Base-by-base conservation (phyloP, 2,113 vertebrate species). In the Thamnophis sirtalis region DNA sequence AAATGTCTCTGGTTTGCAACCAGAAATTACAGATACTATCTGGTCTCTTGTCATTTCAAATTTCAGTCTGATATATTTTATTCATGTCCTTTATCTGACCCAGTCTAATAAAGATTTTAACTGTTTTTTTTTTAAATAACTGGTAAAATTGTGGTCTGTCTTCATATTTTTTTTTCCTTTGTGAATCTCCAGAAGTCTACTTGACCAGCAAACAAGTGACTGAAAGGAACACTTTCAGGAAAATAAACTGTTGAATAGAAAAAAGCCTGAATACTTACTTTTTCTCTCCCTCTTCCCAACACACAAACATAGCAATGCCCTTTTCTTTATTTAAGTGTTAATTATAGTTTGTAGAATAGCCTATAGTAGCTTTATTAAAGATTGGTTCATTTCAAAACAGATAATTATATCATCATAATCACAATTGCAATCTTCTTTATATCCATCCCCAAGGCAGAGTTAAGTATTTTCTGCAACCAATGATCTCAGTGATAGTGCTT, bases 401-500 rank as follows among this genome's bases (percentile, higher is more conserved):
- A 38, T 73, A 17, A 28, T 55, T 80, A 50, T 92, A 38, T 53
- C 13, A 38, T 63, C 13, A 84, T 88, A 28, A 51, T 4, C 33
- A 84, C 17, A 43, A 22, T 53, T 85, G 17, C 28, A 85, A 13
- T 5, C 54, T 85, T 33, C 50, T 89, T 85, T 85, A 89, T 60
- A 26, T 11, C 17, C 51, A 84, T 38, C 53, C 33, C 80, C 68
- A 49, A 58, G 17, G 63, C 68, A 89, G 9, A 15, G 2, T 53
- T 92, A 58, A 85, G 54, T n/a, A 63, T 48, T 92, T 89, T 85
- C 43, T 17, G 43, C 58, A 49, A 21, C 7, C 28, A 89, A 7
- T 89, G 87, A 92, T 63, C 60, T 86, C 55, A 92, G 33, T 89
- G 88, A 33, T n/a, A 60, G 13, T 22, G 86, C n/a, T 84, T 80